A percentile compares a stretch with the other conserved stretches of the same genome.
These are phyloP conservation scores for Blennius ocellaris DNA, from an alignment of 2,113 vertebrate genomes.

Conservation along the genomic window DNA sequence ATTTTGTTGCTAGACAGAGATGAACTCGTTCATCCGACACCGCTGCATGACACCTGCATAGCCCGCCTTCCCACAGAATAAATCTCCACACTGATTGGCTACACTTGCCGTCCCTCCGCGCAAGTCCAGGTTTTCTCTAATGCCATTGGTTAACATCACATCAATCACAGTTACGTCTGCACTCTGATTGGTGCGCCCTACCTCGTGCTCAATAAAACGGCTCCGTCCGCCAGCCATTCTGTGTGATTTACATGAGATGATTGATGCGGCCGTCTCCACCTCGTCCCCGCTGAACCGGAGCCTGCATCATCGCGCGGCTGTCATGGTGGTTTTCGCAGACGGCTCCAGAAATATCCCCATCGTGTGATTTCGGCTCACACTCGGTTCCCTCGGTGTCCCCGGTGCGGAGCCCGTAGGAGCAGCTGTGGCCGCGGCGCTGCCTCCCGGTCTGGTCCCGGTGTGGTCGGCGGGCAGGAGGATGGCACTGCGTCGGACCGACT, in stretches of 20 bases:
- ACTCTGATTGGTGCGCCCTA: slow-evolving; percentile 56
- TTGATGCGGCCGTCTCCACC: slow-evolving; percentile 33
- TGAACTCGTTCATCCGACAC: slow-evolving; percentile 17
- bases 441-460: slow-evolving; percentile 7
- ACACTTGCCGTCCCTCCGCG: neutral
- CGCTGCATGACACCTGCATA: slow-evolving; percentile 64
- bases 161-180: slow-evolving; percentile 14
- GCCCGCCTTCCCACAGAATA: slow-evolving; percentile 68
- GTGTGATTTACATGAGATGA: slow-evolving; percentile 45
- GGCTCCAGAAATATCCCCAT: neutral
- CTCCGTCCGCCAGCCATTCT: slow-evolving; percentile 55
- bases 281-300: slow-evolving; percentile 22
- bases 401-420: slow-evolving; percentile 5
- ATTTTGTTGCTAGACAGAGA: neutral
- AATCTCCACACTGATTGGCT: slow-evolving; percentile 54
- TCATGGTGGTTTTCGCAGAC: slow-evolving; percentile 21
- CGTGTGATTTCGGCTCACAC: neutral
- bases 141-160: slow-evolving; percentile 36
- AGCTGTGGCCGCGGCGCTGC: slow-evolving; percentile 41
- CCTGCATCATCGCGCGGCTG: neutral
- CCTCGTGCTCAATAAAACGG: slow-evolving; percentile 12
- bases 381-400: neutral
- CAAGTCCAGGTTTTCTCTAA: neutral
- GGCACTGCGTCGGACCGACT: slow-evolving; percentile 55
- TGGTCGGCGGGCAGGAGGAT: slow-evolving; percentile 52